Conservation (phyloP, 2,113 vertebrate genomes). For the Aspiorhynchus laticeps region DNA sequence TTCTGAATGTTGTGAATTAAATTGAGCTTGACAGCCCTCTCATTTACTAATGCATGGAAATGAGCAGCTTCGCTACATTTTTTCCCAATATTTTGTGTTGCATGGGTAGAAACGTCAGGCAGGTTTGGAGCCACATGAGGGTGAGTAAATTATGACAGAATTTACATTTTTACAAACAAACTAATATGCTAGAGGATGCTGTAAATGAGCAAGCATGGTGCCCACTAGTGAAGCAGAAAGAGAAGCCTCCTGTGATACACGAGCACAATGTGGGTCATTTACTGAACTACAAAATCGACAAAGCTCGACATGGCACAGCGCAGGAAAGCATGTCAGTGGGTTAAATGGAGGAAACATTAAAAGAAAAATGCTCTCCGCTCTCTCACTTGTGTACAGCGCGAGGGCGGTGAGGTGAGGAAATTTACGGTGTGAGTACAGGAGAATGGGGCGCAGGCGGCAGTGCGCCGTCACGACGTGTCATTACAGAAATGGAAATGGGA, state of each 20-base stretch:
- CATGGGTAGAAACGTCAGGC: background rate
- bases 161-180: background rate
- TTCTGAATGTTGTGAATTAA: background rate
- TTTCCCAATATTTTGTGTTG: background rate
- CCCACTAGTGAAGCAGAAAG: background rate
- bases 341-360: background rate
- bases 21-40: background rate
- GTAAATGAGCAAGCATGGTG: background rate
- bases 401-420: background rate
- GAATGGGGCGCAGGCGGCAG: background rate
- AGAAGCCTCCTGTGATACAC: background rate
- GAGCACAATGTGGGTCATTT: slow-evolving; percentile 1
- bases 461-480: slow-evolving; percentile 13
- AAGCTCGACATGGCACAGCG: no score
- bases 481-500: slow-evolving; percentile 49
- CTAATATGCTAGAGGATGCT: background rate
- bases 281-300: background rate
- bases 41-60: background rate
- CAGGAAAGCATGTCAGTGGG: slow-evolving; percentile 8
- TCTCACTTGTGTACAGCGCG: background rate
- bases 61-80: background rate
- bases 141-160: background rate
- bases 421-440: slow-evolving; percentile 9
- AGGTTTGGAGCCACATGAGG: background rate
- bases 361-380: background rate